Conservation (phyloP, 2,113 vertebrate genomes). For the Elephantulus edwardii region DNA sequence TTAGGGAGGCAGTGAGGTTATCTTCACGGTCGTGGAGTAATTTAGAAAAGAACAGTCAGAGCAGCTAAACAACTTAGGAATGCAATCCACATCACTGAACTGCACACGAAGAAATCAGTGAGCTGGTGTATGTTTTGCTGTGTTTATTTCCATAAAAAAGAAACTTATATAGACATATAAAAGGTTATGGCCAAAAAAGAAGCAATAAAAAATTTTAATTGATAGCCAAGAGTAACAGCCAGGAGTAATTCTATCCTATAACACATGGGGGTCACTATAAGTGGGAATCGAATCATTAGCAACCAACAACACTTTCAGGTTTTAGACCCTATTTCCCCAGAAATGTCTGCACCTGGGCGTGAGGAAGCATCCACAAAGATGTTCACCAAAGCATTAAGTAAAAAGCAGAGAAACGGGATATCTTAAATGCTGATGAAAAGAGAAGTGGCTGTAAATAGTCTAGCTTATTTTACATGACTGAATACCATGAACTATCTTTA, state of each 20-base stretch:
- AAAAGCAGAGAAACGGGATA: not conserved
- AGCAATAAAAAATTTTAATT: too few relatives aligned
- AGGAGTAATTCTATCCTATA: not conserved
- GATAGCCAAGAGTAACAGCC: not conserved
- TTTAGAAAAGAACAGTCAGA: not conserved
- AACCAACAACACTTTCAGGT: not conserved
- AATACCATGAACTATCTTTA: rapidly evolving
- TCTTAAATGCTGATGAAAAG: not conserved
- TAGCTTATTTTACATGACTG: rapidly evolving
- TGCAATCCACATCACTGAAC: not conserved
- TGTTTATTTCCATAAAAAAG: not conserved
- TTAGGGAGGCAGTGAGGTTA: not conserved
- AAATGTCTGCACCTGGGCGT: too few relatives aligned
- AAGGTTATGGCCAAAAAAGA: too few relatives aligned
- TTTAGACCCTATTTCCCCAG: not conserved
- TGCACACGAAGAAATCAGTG: not conserved
- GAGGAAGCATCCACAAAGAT: not conserved
- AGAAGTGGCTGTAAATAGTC: not conserved
- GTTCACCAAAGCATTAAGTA: rapidly evolving
- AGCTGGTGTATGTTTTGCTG: not conserved
- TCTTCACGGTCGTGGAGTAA: not conserved
- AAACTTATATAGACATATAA: too few relatives aligned
- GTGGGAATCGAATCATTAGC: not conserved
- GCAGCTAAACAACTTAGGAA: not conserved
- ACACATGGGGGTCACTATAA: not conserved